A percentile compares a stretch with the other conserved stretches of the same genome.
Evolutionary conservation across 1,140 invertebrate species (phyloP).

Genomic region (Brachionus koreanus): DNA sequence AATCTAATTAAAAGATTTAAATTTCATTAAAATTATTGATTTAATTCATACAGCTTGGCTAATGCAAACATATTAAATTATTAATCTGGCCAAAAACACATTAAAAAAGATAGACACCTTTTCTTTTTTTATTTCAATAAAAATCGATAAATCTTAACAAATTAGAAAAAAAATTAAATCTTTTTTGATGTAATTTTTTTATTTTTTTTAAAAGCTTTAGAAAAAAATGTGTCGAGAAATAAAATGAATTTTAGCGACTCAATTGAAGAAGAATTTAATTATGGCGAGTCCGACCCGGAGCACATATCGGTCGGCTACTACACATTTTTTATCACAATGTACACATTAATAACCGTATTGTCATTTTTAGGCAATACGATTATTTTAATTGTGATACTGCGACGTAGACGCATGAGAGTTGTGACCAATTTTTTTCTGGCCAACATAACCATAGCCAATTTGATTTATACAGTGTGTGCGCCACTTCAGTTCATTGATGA

Average conservation of each 20-base stretch:
- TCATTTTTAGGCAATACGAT: slow-evolving; percentile 13
- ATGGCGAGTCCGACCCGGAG: not conserved
- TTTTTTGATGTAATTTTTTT: not conserved
- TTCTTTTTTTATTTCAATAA: not conserved
- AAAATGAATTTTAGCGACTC: not conserved
- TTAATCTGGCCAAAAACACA: not conserved
- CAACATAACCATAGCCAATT: slow-evolving; percentile 41
- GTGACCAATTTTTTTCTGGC: slow-evolving; percentile 40
- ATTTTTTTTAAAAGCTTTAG: not conserved
- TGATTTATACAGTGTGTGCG: slow-evolving; percentile 37
- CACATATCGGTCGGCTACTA: not conserved
- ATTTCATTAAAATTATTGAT: slow-evolving; percentile 6
- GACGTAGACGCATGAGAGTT: slow-evolving; percentile 28
- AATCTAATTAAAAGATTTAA: not conserved
- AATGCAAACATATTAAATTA: not conserved
- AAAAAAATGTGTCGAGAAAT: not conserved
- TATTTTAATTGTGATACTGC: slow-evolving; percentile 25
- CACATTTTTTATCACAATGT: slow-evolving; percentile 24
- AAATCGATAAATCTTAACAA: not conserved
- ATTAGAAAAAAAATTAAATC: not conserved
- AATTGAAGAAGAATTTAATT: not conserved
- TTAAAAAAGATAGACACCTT: not conserved
- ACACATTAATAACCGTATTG: not conserved
- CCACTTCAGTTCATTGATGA: slow-evolving; percentile 24
- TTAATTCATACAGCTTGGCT: not conserved